Conservation (phyloP, 2,888 invertebrate genomes). For the Microctonus brassicae region DNA sequence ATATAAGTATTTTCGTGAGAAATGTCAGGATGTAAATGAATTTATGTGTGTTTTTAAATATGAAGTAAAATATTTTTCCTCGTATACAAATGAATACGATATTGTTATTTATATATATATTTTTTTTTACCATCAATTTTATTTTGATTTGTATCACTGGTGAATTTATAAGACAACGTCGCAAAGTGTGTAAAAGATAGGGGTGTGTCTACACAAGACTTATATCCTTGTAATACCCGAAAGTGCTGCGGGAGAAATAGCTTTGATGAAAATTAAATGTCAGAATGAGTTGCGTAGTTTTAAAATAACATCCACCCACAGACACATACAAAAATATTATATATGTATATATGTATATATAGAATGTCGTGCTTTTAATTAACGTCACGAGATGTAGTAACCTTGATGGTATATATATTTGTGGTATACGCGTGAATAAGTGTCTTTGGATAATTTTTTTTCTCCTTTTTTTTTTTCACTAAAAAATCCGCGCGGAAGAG, state of each 20-base stretch:
- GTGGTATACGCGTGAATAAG: neutral
- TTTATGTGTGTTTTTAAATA: too few relatives aligned
- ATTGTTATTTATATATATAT: conserved; percentile 24
- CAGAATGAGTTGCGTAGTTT: conserved; percentile 42
- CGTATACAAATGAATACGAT: too few relatives aligned
- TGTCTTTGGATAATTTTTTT: too few relatives aligned
- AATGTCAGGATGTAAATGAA: too few relatives aligned
- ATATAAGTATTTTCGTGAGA: too few relatives aligned
- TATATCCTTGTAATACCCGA: conserved; percentile 35
- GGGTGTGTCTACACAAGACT: conserved; percentile 23
- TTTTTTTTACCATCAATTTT: conserved; percentile 14
- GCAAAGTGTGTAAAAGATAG: neutral
- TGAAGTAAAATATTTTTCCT: too few relatives aligned
- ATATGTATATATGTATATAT: neutral
- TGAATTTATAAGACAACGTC: conserved; percentile 27
- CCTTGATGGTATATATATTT: conserved; percentile 30
- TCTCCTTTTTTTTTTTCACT: too few relatives aligned
- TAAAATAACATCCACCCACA: conserved; percentile 13
- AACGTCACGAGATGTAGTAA: conserved; percentile 28
- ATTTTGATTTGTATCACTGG: conserved; percentile 14
- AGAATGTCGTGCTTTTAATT: conserved; percentile 41
- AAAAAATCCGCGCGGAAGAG: too few relatives aligned
- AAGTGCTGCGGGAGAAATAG: conserved; percentile 32
- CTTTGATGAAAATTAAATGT: conserved; percentile 45
- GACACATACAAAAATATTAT: too few relatives aligned